phyloP scores from a whole-genome alignment of 2,797 vertebrate species.

The Syngnathus rostellatus region DNA sequence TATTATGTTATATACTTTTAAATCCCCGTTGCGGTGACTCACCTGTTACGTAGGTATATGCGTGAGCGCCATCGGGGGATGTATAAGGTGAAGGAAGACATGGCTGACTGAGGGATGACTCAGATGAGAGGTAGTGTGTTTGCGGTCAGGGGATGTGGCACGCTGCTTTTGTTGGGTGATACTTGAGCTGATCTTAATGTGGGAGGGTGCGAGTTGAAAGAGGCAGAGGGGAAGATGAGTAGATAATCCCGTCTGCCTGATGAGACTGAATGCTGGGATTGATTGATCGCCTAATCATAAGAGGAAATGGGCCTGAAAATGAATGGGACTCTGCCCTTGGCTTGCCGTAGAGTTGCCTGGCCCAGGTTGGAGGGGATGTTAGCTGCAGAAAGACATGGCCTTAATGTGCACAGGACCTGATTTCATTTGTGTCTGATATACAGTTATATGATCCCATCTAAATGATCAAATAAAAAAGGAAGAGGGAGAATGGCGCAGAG shows the following conservation, averaged over 20 bases:
- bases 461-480: constrained; percentile 79
- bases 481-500: constrained; percentile 54
- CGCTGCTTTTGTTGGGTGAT: constrained; percentile 69
- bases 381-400: constrained; percentile 73
- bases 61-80: not conserved
- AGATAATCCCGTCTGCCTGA: constrained; percentile 82
- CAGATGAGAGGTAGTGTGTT: constrained; percentile 67
- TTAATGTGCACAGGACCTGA: constrained; percentile 78
- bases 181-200: constrained; percentile 83
- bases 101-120: constrained; percentile 23
- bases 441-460: constrained; percentile 80
- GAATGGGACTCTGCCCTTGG: constrained; percentile 83
- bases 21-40: not conserved
- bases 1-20: constrained; percentile 1
- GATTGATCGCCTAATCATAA: constrained; percentile 86
- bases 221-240: constrained; percentile 73
- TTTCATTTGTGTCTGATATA: constrained; percentile 84
- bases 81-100: not conserved
- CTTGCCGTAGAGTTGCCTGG: constrained; percentile 65
- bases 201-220: constrained; percentile 58
- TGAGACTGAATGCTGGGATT: constrained; percentile 83
- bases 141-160: constrained; percentile 70
- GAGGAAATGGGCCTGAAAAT: constrained; percentile 87
- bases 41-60: constrained; percentile 21
- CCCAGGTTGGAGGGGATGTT: constrained; percentile 69